phyloP scores from a whole-genome alignment of 2,797 vertebrate species.

The Setipinna tenuifilis region DNA sequence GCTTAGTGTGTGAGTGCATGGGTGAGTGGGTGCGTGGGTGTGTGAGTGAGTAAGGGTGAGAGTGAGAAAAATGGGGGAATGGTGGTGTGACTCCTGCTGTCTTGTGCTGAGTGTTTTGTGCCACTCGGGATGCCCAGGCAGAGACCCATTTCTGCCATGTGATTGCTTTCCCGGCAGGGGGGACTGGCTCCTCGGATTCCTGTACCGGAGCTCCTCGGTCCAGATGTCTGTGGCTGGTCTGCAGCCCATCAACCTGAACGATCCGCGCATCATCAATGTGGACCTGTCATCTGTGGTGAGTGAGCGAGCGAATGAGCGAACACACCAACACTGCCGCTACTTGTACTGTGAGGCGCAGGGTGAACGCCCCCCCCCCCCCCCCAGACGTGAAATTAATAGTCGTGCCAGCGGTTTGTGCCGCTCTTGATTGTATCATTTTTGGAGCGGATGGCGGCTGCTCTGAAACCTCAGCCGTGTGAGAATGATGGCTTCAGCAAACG shows the following conservation, averaged over 20 bases:
- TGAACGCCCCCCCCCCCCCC: neutral
- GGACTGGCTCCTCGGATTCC: slow-evolving; percentile 93
- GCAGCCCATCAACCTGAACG: slow-evolving; percentile 84
- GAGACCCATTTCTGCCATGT: too few species aligned
- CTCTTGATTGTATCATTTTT: neutral
- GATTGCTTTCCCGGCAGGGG: slow-evolving; percentile 71
- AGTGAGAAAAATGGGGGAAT: too few species aligned
- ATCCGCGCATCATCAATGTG: slow-evolving; percentile 89
- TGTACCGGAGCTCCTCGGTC: slow-evolving; percentile 90
- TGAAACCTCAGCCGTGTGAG: neutral
- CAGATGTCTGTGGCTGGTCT: slow-evolving; percentile 90
- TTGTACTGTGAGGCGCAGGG: neutral
- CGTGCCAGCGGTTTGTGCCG: neutral
- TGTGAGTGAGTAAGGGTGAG: too few species aligned
- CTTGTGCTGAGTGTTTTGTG: too few species aligned
- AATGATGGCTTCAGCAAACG: neutral
- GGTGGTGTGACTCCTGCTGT: neutral
- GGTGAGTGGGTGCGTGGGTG: too few species aligned
- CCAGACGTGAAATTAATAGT: neutral
- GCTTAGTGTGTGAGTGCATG: too few species aligned
- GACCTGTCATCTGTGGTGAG: slow-evolving; percentile 94
- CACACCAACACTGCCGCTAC: neutral
- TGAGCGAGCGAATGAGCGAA: slow-evolving; percentile 25
- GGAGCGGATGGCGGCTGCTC: neutral
- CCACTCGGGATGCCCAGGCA: too few species aligned